These are phyloP conservation scores for Trichosurus vulpecula DNA, from an alignment of 2,797 vertebrate genomes.

Conservation along the genomic window DNA sequence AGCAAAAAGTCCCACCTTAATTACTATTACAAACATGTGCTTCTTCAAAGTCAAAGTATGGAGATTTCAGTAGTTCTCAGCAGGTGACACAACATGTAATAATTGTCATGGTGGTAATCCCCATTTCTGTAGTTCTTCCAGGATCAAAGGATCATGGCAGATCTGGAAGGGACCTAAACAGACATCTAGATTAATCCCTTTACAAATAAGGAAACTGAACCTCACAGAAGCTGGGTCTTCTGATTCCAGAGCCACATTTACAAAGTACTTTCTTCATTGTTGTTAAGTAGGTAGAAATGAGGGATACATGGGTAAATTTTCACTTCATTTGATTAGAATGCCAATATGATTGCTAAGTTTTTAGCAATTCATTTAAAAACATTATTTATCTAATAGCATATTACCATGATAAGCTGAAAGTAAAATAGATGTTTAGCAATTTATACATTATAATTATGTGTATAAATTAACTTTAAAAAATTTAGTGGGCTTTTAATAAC, in stretches of 20 bases:
- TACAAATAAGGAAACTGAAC: not conserved
- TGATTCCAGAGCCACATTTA: not conserved
- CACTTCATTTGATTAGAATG: conserved; percentile 5
- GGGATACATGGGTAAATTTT: conserved; percentile 51
- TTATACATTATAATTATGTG: conserved; percentile 60
- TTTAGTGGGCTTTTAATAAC: not conserved
- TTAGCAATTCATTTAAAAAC: conserved; percentile 61
- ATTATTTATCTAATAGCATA: conserved; percentile 68
- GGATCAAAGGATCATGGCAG: not conserved
- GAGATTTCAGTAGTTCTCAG: not conserved
- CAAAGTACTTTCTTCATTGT: not conserved
- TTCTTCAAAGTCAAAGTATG: not conserved
- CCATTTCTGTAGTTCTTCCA: not conserved
- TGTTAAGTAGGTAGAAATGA: conserved; percentile 28
- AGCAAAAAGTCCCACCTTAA: too few species aligned
- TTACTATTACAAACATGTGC: too few species aligned
- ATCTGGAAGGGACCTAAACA: not conserved
- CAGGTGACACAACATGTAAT: not conserved
- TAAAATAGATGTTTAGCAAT: conserved; percentile 64
- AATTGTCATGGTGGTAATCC: not conserved
- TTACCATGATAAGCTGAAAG: conserved; percentile 63
- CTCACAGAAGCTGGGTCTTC: not conserved
- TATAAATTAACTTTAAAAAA: not conserved
- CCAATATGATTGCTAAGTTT: conserved; percentile 62
- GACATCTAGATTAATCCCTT: not conserved